A percentile compares a stretch with the other conserved stretches of the same genome.
These are phyloP conservation scores for Falco punctatus DNA, from an alignment of 2,113 vertebrate species.

Conservation along the genomic window DNA sequence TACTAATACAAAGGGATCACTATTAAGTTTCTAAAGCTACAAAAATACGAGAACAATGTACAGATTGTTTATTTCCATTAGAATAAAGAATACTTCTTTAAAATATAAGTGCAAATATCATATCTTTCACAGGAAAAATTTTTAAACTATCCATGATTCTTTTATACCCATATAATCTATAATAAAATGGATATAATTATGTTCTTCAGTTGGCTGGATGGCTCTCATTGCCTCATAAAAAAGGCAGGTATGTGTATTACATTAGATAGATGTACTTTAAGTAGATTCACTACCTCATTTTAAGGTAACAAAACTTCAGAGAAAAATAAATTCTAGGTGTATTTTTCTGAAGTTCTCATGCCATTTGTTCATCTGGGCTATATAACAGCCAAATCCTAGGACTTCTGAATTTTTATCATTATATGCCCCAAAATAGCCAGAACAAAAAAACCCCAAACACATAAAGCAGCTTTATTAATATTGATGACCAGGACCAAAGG, in stretches of 20 bases:
- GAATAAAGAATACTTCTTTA: background rate
- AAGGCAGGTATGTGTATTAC: background rate
- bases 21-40: background rate
- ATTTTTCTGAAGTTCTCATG: background rate
- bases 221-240: background rate
- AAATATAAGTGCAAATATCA: background rate
- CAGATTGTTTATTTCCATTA: background rate
- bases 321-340: background rate
- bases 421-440: background rate
- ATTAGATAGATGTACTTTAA: background rate
- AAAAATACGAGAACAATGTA: background rate
- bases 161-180: background rate
- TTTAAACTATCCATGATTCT: background rate
- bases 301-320: background rate
- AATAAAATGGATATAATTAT: background rate
- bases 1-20: background rate
- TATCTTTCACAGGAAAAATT: background rate
- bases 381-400: background rate
- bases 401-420: background rate
- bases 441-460: background rate
- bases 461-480: background rate
- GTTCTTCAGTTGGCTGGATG: background rate
- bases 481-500: accelerated
- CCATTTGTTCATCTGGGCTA: background rate
- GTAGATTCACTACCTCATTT: background rate